Base-by-base conservation (phyloP, 2,797 vertebrate species). In the Myiotriccus ornatus region DNA sequence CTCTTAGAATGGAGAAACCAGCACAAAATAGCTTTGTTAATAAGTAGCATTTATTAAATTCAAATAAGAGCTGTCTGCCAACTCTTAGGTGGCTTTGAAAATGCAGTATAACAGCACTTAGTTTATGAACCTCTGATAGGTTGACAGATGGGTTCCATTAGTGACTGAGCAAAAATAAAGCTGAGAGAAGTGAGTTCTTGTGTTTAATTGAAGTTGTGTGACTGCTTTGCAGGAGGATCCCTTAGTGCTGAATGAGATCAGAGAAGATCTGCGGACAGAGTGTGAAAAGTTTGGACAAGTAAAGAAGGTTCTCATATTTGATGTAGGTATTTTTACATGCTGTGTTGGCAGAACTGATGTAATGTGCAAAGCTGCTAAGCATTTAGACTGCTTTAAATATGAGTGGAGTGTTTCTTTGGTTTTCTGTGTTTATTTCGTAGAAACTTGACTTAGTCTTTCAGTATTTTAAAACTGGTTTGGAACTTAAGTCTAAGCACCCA, bases 271-370 rank as follows among this genome's bases (percentile, higher is more conserved):
- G 84, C 97, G 99, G 74, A 97, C 98, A 6, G 99, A 99, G 91
- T 99, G 99, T 97, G 99, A 99, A 70, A 99, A 99, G 96, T 99
- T 99, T 78, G 99, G 99, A n/a, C 98, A 98, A 95, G 99, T 99
- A 53, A 99, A 98, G 97, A 99, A 99, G 93, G 98, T 99, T 96
- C 98, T 99, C 94, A 98, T 99, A 93, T 99, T 99, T 95, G 99
- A 99, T 96, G 99, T 99, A 98, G 97, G 99, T 98, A 92, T 73
- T 84, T 69, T 74, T 46, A 71, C 10, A 14, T 44, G 18, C 44
- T 80, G 4, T 37, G 4, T 95, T 37, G 24, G n/a, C 62, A 79
- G n/a, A 91, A 85, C 55, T 55, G 60, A 50, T 93, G 16, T 47
- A 22, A 39, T n/a, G 14, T 77, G 27, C n/a, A 62, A 78, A 80